Evolutionary conservation across 2,888 invertebrate species (phyloP).

Genomic region (Acanthosepion pharaonis): DNA sequence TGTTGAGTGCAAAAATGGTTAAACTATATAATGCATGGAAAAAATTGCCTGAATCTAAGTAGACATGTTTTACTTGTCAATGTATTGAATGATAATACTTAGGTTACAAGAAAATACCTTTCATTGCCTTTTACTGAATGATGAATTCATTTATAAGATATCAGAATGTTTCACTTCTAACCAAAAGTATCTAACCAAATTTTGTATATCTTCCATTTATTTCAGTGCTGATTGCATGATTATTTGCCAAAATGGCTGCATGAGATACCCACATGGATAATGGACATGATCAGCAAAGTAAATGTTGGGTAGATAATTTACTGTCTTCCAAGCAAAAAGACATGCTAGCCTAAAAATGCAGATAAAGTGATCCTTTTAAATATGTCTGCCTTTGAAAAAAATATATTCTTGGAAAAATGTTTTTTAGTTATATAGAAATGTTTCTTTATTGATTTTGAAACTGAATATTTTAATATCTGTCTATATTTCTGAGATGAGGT

Average conservation of each 20-base stretch:
- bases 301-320: not conserved
- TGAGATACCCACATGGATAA: not conserved
- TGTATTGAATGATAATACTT: not conserved
- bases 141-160: not conserved
- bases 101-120: not conserved
- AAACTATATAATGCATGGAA: not conserved
- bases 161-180: not conserved
- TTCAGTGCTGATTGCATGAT: constrained; percentile 13
- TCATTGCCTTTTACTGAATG: not conserved
- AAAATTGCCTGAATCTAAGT: not conserved
- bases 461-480: not conserved
- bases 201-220: constrained; percentile 11
- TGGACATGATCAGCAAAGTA: not conserved
- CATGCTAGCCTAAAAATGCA: not conserved
- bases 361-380: not conserved
- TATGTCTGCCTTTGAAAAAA: not conserved
- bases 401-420: not conserved
- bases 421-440: not conserved
- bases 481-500: too few relatives aligned
- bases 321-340: not conserved
- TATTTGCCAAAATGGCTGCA: not conserved
- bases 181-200: not conserved
- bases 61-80: not conserved
- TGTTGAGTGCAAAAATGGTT: not conserved
- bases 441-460: not conserved